Evolutionary conservation across 2,113 vertebrate genomes (phyloP).

Genomic region (Arenaria interpres): DNA sequence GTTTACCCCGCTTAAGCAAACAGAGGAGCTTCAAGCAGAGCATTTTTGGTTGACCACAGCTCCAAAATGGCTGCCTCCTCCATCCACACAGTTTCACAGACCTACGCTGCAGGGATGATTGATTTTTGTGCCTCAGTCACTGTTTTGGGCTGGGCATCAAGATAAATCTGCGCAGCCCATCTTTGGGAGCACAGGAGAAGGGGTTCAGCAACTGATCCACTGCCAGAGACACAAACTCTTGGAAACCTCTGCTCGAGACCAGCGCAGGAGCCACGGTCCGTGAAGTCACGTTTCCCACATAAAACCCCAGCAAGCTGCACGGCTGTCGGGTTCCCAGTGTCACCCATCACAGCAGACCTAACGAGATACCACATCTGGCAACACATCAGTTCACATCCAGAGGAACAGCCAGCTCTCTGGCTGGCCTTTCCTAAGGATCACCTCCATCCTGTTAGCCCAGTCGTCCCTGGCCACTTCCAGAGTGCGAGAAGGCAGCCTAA

Average conservation of each 20-base stretch:
- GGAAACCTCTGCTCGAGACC: rapidly evolving
- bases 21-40: background rate
- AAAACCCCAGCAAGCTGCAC: background rate
- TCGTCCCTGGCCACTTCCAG: background rate
- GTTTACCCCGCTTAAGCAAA: background rate
- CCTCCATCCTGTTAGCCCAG: background rate
- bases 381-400: rapidly evolving
- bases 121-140: background rate
- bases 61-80: background rate
- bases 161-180: background rate
- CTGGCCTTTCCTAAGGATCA: background rate
- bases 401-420: background rate
- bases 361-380: rapidly evolving
- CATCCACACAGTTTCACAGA: background rate
- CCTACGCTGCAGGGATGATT: rapidly evolving
- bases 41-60: background rate
- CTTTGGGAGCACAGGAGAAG: background rate
- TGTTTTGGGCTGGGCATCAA: background rate
- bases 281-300: background rate
- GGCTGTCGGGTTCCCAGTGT: rapidly evolving
- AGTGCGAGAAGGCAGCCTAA: rapidly evolving
- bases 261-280: rapidly evolving
- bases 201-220: background rate
- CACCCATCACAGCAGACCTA: background rate
- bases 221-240: background rate